phyloP scores from a whole-genome alignment of 2,888 invertebrate species.

The Entomobrya multifasciata region DNA sequence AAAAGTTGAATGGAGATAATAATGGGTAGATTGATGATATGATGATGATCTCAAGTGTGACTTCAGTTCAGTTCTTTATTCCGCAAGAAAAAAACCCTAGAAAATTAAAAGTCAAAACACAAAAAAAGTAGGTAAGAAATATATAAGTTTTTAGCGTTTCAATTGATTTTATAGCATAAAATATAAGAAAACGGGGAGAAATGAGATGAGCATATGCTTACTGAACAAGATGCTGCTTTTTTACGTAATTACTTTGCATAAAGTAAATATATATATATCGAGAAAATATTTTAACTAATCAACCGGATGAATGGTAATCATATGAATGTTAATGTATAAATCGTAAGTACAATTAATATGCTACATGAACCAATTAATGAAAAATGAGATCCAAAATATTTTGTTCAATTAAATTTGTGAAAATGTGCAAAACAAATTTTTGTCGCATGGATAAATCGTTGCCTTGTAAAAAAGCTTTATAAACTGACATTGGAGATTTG shows the following conservation, averaged over 20 bases:
- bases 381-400: no score
- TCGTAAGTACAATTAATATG: no score
- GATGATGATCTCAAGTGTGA: no score
- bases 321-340: no score
- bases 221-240: no score
- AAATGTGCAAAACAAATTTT: neutral
- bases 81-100: neutral
- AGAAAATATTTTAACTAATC: neutral
- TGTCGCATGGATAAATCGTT: no score
- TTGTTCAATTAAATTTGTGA: no score
- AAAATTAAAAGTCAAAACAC: conserved; percentile 29
- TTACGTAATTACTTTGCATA: neutral
- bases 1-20: neutral
- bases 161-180: neutral
- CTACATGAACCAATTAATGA: no score
- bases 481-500: neutral
- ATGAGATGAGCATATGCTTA: no score
- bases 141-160: neutral
- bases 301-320: neutral
- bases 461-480: neutral
- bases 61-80: neutral
- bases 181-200: neutral
- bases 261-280: neutral
- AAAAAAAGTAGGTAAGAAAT: conserved; percentile 1
- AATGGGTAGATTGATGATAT: conserved; percentile 12